Evolutionary conservation across 2,113 vertebrate genomes (phyloP).

Genomic region (Boleophthalmus pectinirostris): DNA sequence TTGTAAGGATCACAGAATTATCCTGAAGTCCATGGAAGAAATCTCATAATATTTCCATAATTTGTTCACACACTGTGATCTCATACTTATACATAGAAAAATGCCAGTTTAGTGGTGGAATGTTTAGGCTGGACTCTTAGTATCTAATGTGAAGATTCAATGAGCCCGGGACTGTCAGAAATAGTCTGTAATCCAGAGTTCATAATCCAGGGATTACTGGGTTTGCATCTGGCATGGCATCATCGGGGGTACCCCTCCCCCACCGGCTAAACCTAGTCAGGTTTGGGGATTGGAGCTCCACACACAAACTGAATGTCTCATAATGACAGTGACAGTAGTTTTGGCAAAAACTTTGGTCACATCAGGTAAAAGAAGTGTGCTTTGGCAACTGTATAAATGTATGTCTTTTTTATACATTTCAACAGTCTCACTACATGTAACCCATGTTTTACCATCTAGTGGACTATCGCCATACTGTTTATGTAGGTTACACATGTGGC

Average conservation of each 20-base stretch:
- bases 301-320: slow-evolving; percentile 8
- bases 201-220: slow-evolving; percentile 78
- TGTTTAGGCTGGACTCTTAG: slow-evolving; percentile 13
- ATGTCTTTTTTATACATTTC: not conserved
- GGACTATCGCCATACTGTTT: slow-evolving; percentile 9
- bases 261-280: slow-evolving; percentile 33
- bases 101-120: not conserved
- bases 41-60: not conserved
- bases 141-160: slow-evolving; percentile 50
- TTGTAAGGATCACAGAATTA: slow-evolving; percentile 13
- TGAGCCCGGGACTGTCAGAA: slow-evolving; percentile 58
- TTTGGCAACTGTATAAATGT: not conserved
- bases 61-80: not conserved
- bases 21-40: slow-evolving; percentile 3
- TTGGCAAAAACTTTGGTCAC: slow-evolving; percentile 2
- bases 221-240: slow-evolving; percentile 74
- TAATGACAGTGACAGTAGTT: slow-evolving; percentile 31
- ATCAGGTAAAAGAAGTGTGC: not conserved
- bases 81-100: not conserved
- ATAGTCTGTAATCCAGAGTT: slow-evolving; percentile 74
- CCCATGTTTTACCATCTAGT: not conserved
- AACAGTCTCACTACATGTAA: not conserved
- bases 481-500: slow-evolving; percentile 51
- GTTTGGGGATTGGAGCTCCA: slow-evolving; percentile 38
- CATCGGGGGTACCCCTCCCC: slow-evolving; percentile 60